Conservation (phyloP, 2,113 vertebrate species). For the Nesoenas mayeri region DNA sequence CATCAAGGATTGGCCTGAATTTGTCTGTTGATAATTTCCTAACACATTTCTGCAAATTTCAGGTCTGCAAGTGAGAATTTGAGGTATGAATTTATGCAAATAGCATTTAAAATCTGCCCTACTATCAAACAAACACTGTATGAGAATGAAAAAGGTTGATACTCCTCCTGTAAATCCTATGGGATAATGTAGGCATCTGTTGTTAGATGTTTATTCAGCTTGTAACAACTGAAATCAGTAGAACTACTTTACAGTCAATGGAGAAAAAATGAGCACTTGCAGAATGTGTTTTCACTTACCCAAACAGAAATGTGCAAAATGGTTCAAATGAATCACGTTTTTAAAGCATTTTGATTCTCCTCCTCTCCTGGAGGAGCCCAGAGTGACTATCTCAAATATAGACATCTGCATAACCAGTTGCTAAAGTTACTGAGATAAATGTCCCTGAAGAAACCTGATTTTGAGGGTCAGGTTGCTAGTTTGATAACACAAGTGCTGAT, state of each 20-base stretch:
- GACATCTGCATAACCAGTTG: background rate
- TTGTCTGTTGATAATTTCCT: background rate
- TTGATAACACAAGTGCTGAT: background rate
- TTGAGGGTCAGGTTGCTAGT: background rate
- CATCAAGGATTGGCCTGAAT: background rate
- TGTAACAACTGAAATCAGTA: background rate
- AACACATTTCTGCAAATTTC: background rate
- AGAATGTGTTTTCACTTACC: background rate
- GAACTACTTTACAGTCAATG: background rate
- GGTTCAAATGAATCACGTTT: background rate
- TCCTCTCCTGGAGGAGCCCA: background rate
- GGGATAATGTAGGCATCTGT: background rate
- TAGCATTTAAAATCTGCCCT: background rate
- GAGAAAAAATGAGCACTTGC: background rate
- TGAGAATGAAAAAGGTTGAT: background rate
- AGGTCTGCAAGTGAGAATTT: background rate
- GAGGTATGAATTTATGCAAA: conserved; percentile 40
- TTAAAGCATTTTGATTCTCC: background rate
- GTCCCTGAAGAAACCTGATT: background rate
- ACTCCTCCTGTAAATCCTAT: background rate
- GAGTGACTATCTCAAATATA: background rate
- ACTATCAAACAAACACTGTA: background rate
- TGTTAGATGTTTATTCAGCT: background rate
- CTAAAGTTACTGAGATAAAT: background rate
- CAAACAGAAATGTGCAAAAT: background rate